Evolutionary conservation across 2,113 vertebrate species (phyloP).

Genomic region (Proteles cristata): DNA sequence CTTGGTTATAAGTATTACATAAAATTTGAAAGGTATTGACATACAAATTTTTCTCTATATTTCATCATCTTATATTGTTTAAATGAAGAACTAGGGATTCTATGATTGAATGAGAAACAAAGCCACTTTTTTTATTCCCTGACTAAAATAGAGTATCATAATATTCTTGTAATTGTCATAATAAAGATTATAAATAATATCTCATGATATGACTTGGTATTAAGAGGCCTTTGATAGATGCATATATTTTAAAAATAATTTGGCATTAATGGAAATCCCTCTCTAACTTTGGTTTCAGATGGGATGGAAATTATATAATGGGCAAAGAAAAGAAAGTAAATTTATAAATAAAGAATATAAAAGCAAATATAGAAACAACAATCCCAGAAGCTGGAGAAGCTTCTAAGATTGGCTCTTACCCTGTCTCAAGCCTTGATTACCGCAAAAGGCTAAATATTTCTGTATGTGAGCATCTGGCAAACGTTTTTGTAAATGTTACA

Average conservation of each 20-base stretch:
- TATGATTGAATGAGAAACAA: constrained; percentile 2
- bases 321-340: constrained; percentile 56
- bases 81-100: constrained; percentile 40
- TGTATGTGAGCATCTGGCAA: constrained; percentile 54
- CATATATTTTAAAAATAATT: constrained; percentile 39
- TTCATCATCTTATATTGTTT: constrained; percentile 22
- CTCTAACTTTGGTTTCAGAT: background rate
- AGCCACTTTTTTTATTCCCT: constrained; percentile 10
- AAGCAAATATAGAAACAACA: constrained; percentile 14
- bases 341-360: constrained; percentile 41
- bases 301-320: background rate
- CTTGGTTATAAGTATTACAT: background rate
- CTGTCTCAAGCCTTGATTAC: constrained; percentile 64
- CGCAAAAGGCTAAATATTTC: constrained; percentile 46
- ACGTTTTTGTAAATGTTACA: constrained; percentile 43
- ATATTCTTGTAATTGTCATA: background rate
- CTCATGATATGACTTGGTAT: background rate
- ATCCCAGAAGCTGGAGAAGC: background rate
- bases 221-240: background rate
- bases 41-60: constrained; percentile 10
- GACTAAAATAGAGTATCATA: background rate
- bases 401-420: constrained; percentile 44
- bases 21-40: background rate
- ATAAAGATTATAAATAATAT: constrained; percentile 35
- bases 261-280: constrained; percentile 36